Conservation (phyloP, 1,140 invertebrate species). For the Dinothrombium tinctorium region DNA sequence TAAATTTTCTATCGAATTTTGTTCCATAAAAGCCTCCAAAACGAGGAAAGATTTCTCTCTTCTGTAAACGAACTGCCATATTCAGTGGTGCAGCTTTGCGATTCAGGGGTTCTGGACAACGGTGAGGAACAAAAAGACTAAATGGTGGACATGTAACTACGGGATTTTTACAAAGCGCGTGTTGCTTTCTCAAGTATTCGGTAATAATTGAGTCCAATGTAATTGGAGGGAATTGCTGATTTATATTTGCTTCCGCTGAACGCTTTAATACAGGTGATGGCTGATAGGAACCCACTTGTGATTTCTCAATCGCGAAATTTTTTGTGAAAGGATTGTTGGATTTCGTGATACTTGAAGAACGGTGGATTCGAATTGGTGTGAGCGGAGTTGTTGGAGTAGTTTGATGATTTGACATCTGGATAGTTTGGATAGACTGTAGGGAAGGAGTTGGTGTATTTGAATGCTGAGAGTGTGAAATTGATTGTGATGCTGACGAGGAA, state of each 20-base stretch:
- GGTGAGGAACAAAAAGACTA: constrained; percentile 23
- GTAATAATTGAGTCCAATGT: constrained; percentile 78
- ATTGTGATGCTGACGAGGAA: too few relatives aligned
- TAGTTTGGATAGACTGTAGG: too few relatives aligned
- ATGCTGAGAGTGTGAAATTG: too few relatives aligned
- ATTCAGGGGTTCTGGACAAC: constrained; percentile 18
- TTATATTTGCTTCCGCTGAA: background rate
- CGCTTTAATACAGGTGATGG: constrained; percentile 15
- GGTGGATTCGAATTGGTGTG: background rate
- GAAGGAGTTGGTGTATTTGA: too few relatives aligned
- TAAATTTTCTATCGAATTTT: constrained; percentile 46
- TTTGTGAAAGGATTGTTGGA: background rate
- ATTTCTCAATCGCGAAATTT: constrained; percentile 11
- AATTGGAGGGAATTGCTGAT: constrained; percentile 20
- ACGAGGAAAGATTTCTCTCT: constrained; percentile 18
- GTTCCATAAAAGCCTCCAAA: constrained; percentile 25
- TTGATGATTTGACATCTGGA: too few relatives aligned
- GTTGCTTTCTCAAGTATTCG: constrained; percentile 80
- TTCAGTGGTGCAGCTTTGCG: constrained; percentile 10
- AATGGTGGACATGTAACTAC: constrained; percentile 31
- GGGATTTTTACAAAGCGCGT: constrained; percentile 27
- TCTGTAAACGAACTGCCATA: constrained; percentile 25
- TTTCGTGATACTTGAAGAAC: background rate
- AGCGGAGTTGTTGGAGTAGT: constrained; percentile 29
- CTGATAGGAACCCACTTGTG: constrained; percentile 12